Evolutionary conservation across 2,797 vertebrate species (phyloP).

Genomic region (Hemitrygon akajei): DNA sequence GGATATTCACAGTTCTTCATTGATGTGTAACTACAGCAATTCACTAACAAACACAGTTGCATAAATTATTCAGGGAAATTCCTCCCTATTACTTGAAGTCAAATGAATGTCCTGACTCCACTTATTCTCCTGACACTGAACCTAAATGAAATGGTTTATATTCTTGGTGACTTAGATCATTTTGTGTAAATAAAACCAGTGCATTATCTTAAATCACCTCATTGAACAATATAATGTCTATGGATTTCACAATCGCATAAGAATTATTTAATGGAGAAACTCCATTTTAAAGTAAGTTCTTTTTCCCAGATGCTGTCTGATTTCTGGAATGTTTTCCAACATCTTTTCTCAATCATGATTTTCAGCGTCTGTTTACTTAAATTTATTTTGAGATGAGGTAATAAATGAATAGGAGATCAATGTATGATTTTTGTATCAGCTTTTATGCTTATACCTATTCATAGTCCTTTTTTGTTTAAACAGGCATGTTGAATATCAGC

Average conservation of each 20-base stretch:
- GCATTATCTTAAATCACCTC: background rate
- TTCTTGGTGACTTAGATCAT: background rate
- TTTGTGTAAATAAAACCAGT: slow-evolving; percentile 6
- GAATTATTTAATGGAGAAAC: background rate
- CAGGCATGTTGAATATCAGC: background rate
- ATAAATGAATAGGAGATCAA: background rate
- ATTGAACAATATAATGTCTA: background rate
- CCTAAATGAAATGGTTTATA: background rate
- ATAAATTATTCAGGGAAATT: background rate
- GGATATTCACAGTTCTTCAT: slow-evolving; percentile 7
- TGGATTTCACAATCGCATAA: background rate
- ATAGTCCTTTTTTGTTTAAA: background rate
- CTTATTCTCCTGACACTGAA: background rate
- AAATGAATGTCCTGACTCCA: background rate
- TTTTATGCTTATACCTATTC: background rate
- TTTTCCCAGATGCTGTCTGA: background rate
- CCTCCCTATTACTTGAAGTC: background rate
- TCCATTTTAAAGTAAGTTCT: background rate
- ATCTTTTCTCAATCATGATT: background rate
- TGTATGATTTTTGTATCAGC: background rate
- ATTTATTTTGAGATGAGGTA: background rate
- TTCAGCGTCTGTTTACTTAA: background rate
- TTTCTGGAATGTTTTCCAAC: background rate
- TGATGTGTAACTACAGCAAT: background rate
- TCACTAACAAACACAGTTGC: background rate